phyloP scores from a whole-genome alignment of 1,140 invertebrate species.

The Caenorhabditis briggsae region DNA sequence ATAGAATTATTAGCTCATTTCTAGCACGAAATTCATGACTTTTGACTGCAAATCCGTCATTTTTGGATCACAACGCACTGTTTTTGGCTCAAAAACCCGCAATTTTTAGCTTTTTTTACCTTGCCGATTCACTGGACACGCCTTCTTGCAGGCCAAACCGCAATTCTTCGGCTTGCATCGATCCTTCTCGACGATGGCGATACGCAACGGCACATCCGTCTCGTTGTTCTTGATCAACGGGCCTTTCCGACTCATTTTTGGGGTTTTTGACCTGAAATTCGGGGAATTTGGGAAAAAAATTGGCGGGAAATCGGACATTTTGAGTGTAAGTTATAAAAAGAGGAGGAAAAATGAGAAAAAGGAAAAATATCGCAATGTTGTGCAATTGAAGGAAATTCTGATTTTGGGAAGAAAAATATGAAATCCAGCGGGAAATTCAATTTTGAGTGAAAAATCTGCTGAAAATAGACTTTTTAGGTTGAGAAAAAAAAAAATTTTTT shows the following conservation, averaged over 20 bases:
- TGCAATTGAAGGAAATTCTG: neutral
- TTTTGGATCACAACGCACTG: too few species aligned
- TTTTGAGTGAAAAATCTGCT: too few species aligned
- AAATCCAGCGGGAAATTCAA: neutral
- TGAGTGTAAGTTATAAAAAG: neutral
- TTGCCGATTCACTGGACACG: slow-evolving; percentile 97
- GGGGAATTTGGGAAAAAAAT: neutral
- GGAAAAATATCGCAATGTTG: neutral
- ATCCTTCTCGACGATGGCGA: slow-evolving; percentile 97
- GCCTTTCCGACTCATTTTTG: slow-evolving; percentile 51
- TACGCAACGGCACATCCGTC: slow-evolving; percentile 89
- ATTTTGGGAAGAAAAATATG: neutral
- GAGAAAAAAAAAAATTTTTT: too few species aligned
- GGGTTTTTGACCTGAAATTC: slow-evolving; percentile 7
- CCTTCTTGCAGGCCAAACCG: slow-evolving; percentile 97
- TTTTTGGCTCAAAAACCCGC: neutral
- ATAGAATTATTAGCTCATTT: too few species aligned
- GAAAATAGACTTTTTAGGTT: too few species aligned
- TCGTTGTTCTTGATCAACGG: slow-evolving; percentile 63
- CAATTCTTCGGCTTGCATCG: slow-evolving; percentile 99
- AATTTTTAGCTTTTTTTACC: slow-evolving; percentile 80
- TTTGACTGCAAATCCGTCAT: neutral
- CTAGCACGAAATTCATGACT: too few species aligned
- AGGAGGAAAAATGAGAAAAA: neutral
- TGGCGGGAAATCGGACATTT: too few species aligned